Base-by-base conservation (phyloP, 2,113 vertebrate species). In the Benitochromis conjunctus region DNA sequence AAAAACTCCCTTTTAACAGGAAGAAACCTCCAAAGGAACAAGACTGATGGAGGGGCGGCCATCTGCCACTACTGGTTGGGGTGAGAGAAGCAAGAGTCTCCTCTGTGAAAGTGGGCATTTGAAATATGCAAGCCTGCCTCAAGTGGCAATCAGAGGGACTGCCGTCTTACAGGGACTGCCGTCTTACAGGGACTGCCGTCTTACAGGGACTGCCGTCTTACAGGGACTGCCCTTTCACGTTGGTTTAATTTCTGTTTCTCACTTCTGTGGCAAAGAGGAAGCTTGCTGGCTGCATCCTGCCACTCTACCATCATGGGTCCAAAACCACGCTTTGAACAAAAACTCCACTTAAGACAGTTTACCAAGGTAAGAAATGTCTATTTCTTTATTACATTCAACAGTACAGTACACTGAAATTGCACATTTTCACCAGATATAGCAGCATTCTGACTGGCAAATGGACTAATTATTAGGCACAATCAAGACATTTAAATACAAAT, bases 381-480 rank as follows among this genome's bases (percentile, higher is more conserved):
- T 80, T 89, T 90, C 91, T 95, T 95, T 95, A 95, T 95, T 96
- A 95, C 94, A 96, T 96, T 96, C 94, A 96, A 92, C 92, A 90
- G 91, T 94, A 95, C 95, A 95, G 94, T 95, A 96, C 96, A 96
- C 94, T 88, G 84, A 94, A 92, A 96, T 96, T 96, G 96, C 96
- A 96, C 95, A 95, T 95, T 94, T 94, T 95, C 95, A 96, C 95
- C 94, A 96, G 95, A 94, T 94, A 90, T 95, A 96, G 96, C 95
- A 97, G 96, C 96, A 95, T 94, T 95, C 95, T 94, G 93, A 95
- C 95, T 93, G 92, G 89, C 92, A 95, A 92, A 86, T 88, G 84
- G 88, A 95, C 94, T 95, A 92, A 91, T 94, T 84, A 91, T 86
- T 92, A 96, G 93, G 94, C 95, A 95, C 94, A 91, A 90, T 92